Conservation (phyloP, 2,113 vertebrate genomes). For the Apteryx owenii region DNA sequence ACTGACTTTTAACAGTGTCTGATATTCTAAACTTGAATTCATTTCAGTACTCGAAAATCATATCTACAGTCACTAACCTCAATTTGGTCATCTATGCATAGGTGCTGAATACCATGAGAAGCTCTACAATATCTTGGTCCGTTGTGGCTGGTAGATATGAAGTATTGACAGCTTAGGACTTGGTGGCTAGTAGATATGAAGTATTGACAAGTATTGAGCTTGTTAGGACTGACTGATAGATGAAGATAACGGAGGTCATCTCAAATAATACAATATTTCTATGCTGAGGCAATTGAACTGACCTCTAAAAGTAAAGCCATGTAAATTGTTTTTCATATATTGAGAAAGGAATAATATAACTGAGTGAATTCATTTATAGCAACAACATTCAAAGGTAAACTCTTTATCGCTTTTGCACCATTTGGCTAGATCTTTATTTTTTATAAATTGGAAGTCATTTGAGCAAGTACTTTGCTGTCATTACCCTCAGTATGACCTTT, state of each 20-base stretch:
- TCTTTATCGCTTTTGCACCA: not conserved
- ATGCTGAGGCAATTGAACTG: not conserved
- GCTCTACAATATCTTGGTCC: rapidly evolving
- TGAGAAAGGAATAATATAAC: not conserved
- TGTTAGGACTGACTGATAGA: not conserved
- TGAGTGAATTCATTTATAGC: not conserved
- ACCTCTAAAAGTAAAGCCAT: not conserved
- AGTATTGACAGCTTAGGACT: not conserved
- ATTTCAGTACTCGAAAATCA: not conserved
- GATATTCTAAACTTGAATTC: not conserved
- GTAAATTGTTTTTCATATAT: not conserved
- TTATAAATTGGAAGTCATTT: not conserved
- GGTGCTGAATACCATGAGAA: not conserved
- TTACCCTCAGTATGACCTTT: not conserved
- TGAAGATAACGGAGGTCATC: rapidly evolving
- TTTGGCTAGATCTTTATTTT: not conserved
- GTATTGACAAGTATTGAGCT: not conserved
- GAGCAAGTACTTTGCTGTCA: not conserved
- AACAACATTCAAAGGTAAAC: not conserved
- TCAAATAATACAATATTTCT: not conserved
- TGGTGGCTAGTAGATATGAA: not conserved
- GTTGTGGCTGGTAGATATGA: not conserved
- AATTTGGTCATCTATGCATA: not conserved
- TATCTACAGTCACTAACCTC: not conserved
- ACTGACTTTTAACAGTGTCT: not conserved